These are phyloP conservation scores for Notamacropus eugenii DNA, from an alignment of 2,797 vertebrate genomes.

Conservation along the genomic window DNA sequence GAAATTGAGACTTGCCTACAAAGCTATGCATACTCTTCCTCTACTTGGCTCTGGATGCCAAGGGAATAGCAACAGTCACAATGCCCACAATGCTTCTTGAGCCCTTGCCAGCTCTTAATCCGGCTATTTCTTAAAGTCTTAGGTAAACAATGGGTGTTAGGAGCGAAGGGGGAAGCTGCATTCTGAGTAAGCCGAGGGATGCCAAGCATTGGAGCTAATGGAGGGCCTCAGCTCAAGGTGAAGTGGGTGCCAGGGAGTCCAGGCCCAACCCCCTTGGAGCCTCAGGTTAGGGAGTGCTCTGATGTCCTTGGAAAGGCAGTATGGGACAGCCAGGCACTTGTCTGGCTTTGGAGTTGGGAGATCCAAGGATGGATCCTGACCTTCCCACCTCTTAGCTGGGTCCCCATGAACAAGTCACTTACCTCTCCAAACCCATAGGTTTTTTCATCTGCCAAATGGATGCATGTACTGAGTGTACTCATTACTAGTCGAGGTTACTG, in stretches of 20 bases:
- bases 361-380: background rate
- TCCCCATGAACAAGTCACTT: background rate
- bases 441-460: background rate
- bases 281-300: background rate
- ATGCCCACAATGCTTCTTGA: conserved; percentile 68
- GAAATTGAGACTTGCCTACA: conserved; percentile 60
- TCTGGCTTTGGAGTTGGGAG: background rate
- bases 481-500: background rate
- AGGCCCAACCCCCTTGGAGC: background rate
- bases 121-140: conserved; percentile 73
- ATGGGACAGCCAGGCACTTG: background rate
- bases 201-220: background rate
- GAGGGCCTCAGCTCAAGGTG: conserved; percentile 34
- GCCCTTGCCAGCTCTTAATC: conserved; percentile 71
- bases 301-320: background rate
- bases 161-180: conserved; percentile 56
- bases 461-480: background rate
- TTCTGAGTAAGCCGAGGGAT: conserved; percentile 67
- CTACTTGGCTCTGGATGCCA: conserved; percentile 42
- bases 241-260: background rate
- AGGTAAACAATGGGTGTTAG: conserved; percentile 66
- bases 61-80: conserved; percentile 59
- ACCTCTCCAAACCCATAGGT: background rate
- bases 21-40: conserved; percentile 53
- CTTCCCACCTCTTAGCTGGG: background rate